Conservation (phyloP, 2,888 invertebrate genomes). For the Hesperia comma region DNA sequence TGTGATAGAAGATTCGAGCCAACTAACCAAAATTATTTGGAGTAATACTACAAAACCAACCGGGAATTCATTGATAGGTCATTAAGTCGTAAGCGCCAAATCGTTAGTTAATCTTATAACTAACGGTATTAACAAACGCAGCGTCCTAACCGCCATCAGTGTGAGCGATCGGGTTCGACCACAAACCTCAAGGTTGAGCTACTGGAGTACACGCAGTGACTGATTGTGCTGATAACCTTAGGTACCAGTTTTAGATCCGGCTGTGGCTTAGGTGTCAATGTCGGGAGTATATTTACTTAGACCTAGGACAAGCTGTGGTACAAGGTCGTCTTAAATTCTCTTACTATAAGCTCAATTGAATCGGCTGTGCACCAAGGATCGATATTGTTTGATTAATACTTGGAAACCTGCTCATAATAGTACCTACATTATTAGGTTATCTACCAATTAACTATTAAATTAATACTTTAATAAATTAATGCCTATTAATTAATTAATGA, state of each 20-base stretch:
- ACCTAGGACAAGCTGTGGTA: not conserved
- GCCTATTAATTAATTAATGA: no score
- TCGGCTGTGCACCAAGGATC: not conserved
- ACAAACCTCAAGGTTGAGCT: conserved; percentile 32
- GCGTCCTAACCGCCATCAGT: not conserved
- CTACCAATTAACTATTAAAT: no score
- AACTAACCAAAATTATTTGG: no score
- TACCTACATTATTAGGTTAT: no score
- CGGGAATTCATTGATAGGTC: no score
- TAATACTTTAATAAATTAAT: no score
- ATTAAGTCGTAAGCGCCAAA: no score
- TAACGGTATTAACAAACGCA: not conserved
- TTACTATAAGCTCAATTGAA: not conserved
- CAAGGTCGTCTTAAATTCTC: not conserved
- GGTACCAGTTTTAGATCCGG: conserved; percentile 68
- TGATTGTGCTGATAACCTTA: conserved; percentile 43
- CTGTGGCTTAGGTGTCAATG: conserved; percentile 73
- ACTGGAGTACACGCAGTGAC: conserved; percentile 30
- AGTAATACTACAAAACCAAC: no score
- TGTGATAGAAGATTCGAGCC: no score
- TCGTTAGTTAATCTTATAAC: no score
- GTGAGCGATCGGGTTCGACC: conserved; percentile 27
- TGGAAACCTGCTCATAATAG: no score
- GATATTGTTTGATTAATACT: not conserved
- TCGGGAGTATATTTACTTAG: conserved; percentile 44